Evolutionary conservation across 2,113 vertebrate genomes (phyloP).

Genomic region (Actenoides lindsayi): DNA sequence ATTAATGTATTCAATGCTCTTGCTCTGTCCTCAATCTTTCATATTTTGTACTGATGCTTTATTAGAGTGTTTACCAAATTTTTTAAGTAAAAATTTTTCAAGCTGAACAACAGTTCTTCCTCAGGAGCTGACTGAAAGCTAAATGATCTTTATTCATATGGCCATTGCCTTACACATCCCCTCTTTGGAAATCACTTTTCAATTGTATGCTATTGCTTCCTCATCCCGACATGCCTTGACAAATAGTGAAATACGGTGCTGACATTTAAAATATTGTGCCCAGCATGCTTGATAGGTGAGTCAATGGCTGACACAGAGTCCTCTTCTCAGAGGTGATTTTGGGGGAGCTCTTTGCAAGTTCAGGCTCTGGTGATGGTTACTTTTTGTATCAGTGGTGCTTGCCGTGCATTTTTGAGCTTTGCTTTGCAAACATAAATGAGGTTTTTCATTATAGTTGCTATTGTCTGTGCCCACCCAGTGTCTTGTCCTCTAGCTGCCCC

Average conservation of each 20-base stretch:
- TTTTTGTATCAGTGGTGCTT: neutral
- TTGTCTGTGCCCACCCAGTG: neutral
- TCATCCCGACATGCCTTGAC: neutral
- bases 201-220: neutral
- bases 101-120: conserved; percentile 1
- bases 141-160: conserved; percentile 8
- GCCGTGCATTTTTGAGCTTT: neutral
- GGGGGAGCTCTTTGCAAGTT: neutral
- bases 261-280: conserved; percentile 10
- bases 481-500: neutral
- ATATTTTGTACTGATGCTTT: conserved; percentile 31
- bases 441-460: neutral
- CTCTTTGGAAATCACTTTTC: conserved; percentile 28
- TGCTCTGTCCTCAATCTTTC: conserved; percentile 54
- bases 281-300: neutral
- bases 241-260: neutral
- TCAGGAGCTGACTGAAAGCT: conserved; percentile 1
- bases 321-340: neutral
- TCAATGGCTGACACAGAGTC: neutral
- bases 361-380: neutral
- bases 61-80: conserved; percentile 22
- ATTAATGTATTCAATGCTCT: neutral
- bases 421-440: neutral
- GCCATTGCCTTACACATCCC: neutral
- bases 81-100: conserved; percentile 30